Base-by-base conservation (phyloP, 2,888 invertebrate species). In the Brachyptera putata region DNA sequence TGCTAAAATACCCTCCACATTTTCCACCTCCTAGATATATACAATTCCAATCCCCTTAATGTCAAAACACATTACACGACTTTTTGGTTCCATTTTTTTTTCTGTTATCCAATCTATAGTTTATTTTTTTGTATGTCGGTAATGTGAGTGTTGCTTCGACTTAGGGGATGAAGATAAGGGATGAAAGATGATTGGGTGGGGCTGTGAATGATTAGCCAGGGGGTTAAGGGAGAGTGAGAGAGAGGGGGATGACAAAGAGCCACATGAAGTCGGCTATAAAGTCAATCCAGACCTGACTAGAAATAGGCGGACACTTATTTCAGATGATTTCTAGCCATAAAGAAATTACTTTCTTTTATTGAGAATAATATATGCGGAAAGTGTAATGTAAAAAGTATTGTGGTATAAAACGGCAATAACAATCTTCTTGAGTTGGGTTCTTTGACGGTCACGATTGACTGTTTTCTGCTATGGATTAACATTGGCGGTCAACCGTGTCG, bases 241-340 rank as follows among this genome's bases (percentile, higher is more conserved):
- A 14, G 9, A 14, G 39, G 14, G 14, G 4, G 39, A 18, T 24
- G 46, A 24, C 46, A 46, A 21, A 24, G 22, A 24, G 24, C 9
- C 5, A 9, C 1, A 11, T n/a, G 14, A 11, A 14, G 3, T 22
- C 24, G 2, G 2, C 46, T 21, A 16, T 7, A 41, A 2, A 41
- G 41, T 46, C 46, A 21, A 22, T 22, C 24, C 9, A 30, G 46
- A 4, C 2, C n/a, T n/a, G 24, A 46, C 46, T 3, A 14, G 46
- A n/a, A 46, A 46, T 21, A 46, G 46, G 46, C 46, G 46, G 46
- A 46, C 46, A 46, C 41, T 41, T n/a, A 13, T 11, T n/a, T 7
- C 5, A n/a, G 46, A 21, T 22, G 21, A 3, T 24, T 24, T 13
- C 46, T 14, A 9, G 22, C 1, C 16, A 4, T 4, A 46, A 24